These are phyloP conservation scores for Nudaria mundana DNA, from an alignment of 2,888 invertebrate genomes.

Conservation along the genomic window DNA sequence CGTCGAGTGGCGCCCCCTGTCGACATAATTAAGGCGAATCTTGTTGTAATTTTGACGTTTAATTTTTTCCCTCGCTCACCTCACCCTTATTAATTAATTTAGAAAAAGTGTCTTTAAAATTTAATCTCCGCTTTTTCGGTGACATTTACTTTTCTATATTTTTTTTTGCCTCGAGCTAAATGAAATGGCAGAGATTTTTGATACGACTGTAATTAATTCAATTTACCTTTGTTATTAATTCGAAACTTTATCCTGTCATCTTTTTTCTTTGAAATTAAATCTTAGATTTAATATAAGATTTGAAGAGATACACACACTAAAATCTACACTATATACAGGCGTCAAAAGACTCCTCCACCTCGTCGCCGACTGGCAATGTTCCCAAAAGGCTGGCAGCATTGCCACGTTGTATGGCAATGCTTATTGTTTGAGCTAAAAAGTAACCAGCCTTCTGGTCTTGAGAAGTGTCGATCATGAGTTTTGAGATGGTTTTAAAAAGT, in stretches of 20 bases:
- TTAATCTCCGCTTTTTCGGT: slow-evolving; percentile 71
- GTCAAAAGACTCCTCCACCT: too few species aligned
- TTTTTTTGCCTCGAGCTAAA: slow-evolving; percentile 48
- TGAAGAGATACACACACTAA: too few species aligned
- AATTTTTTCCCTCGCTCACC: slow-evolving; percentile 72
- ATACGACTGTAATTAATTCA: slow-evolving; percentile 58
- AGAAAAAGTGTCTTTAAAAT: slow-evolving; percentile 72
- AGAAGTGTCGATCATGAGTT: too few species aligned
- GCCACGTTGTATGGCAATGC: too few species aligned
- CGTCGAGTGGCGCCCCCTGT: slow-evolving; percentile 28
- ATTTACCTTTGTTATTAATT: slow-evolving; percentile 47
- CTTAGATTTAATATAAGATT: slow-evolving; percentile 19
- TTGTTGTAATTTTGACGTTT: slow-evolving; percentile 80
- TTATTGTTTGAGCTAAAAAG: too few species aligned
- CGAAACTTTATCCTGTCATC: slow-evolving; percentile 26
- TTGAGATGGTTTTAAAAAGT: too few species aligned
- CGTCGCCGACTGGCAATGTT: too few species aligned
- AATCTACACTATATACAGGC: too few species aligned
- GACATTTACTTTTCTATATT: slow-evolving; percentile 56
- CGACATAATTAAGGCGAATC: slow-evolving; percentile 78
- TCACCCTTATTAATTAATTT: slow-evolving; percentile 73
- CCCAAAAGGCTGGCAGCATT: too few species aligned
- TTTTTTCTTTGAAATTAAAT: slow-evolving; percentile 32
- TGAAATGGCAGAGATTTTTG: slow-evolving; percentile 72
- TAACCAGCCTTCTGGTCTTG: too few species aligned